These are phyloP conservation scores for Cottoperca gobio DNA, from an alignment of 2,797 vertebrate genomes.

Conservation along the genomic window DNA sequence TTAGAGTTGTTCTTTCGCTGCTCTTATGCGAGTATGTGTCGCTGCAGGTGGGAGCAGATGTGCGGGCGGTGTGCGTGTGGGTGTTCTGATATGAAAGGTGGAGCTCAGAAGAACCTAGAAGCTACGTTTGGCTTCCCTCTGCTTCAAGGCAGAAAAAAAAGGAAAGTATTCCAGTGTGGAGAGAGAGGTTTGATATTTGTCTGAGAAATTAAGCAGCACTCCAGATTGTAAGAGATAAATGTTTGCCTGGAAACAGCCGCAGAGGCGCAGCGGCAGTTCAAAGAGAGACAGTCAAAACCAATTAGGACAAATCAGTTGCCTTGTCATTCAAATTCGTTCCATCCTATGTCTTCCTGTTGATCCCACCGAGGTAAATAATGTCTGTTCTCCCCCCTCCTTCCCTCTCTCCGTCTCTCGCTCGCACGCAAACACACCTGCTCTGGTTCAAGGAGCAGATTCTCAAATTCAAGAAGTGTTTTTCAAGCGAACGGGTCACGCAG, in stretches of 20 bases:
- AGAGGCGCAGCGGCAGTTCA: slow-evolving; percentile 69
- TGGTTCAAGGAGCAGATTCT: slow-evolving; percentile 29
- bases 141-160: slow-evolving; percentile 30
- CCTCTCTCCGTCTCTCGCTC: not conserved
- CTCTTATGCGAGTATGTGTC: not conserved
- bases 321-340: slow-evolving; percentile 82
- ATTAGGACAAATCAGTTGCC: slow-evolving; percentile 79
- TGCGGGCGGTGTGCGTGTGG: slow-evolving; percentile 52
- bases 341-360: slow-evolving; percentile 68
- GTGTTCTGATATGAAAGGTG: slow-evolving; percentile 44
- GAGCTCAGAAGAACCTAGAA: slow-evolving; percentile 36
- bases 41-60: slow-evolving; percentile 44
- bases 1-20: not conserved
- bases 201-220: slow-evolving; percentile 66
- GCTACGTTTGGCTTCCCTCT: slow-evolving; percentile 30
- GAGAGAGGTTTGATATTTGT: slow-evolving; percentile 75
- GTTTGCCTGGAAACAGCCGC: slow-evolving; percentile 59
- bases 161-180: slow-evolving; percentile 56
- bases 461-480: slow-evolving; percentile 21
- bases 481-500: not conserved
- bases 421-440: slow-evolving; percentile 25
- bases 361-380: slow-evolving; percentile 69
- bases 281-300: slow-evolving; percentile 80
- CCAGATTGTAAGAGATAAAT: slow-evolving; percentile 67
- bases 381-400: not conserved